These are phyloP conservation scores for Dichetophora obliterata DNA, from an alignment of 2,888 invertebrate genomes.

Conservation along the genomic window DNA sequence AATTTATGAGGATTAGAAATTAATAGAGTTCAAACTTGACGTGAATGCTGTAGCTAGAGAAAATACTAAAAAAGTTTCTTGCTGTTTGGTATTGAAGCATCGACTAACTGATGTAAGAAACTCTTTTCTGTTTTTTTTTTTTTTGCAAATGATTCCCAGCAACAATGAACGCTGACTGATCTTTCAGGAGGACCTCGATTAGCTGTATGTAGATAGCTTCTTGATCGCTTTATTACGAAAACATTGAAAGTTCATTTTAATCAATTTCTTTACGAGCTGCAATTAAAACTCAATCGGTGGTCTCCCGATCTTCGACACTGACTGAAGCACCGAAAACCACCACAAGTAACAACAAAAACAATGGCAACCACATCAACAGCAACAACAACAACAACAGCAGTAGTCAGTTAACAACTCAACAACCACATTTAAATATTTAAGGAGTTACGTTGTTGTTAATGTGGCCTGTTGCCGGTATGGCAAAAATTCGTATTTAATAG, in stretches of 20 bases:
- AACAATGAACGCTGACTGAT: not conserved
- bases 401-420: conserved; percentile 11
- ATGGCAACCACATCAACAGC: conserved; percentile 1
- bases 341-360: conserved; percentile 18
- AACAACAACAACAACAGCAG: conserved; percentile 8
- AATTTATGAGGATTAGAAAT: too few relatives aligned
- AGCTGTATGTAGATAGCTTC: not conserved
- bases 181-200: not conserved
- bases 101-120: too few relatives aligned
- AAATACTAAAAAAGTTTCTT: not conserved
- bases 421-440: conserved; percentile 31
- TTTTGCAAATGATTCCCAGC: too few relatives aligned
- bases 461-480: not conserved
- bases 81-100: too few relatives aligned
- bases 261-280: conserved; percentile 52
- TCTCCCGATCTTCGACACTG: conserved; percentile 40
- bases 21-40: too few relatives aligned
- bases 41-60: not conserved
- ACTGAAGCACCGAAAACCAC: conserved; percentile 10
- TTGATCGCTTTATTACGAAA: conserved; percentile 54
- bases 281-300: conserved; percentile 59
- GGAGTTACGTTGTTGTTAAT: not conserved
- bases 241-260: conserved; percentile 47
- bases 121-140: too few relatives aligned
- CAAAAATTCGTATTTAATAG: conserved; percentile 5